These are phyloP conservation scores for Drosophila repleta DNA, from an alignment of 1,140 invertebrate genomes.

Conservation along the genomic window DNA sequence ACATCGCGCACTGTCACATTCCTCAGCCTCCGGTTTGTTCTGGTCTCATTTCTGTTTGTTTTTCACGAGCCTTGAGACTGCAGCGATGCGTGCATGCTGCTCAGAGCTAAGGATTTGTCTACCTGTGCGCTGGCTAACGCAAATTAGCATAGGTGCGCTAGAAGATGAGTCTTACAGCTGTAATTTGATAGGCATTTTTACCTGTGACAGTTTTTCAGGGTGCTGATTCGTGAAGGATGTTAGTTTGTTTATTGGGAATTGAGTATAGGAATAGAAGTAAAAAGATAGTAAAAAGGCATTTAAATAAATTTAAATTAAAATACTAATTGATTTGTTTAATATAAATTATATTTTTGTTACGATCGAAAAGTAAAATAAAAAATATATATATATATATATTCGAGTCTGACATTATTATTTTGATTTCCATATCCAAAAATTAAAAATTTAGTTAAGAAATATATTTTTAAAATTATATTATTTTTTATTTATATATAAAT, in stretches of 20 bases:
- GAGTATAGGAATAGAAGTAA: no score
- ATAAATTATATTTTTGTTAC: no score
- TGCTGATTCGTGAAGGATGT: not conserved
- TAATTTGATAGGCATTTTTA: not conserved
- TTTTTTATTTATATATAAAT: no score
- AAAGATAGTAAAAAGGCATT: no score
- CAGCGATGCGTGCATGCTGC: not conserved
- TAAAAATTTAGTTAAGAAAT: no score
- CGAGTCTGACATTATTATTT: no score
- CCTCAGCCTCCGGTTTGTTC: constrained; percentile 36
- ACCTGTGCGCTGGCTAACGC: constrained; percentile 23
- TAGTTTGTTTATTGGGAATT: not conserved
- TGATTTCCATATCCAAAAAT: no score
- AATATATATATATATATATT: no score
- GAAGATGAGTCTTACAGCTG: constrained; percentile 3
- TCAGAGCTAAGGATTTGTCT: constrained; percentile 7
- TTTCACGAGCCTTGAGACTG: constrained; percentile 16
- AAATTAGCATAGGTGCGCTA: constrained; percentile 43
- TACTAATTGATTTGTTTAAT: no score
- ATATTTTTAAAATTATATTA: no score
- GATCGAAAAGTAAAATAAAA: no score
- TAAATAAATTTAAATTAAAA: no score
- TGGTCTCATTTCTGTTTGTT: constrained; percentile 30
- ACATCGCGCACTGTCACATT: constrained; percentile 46
- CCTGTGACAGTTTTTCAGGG: not conserved